A percentile compares a stretch with the other conserved stretches of the same genome.
Conservation (phyloP, 2,797 vertebrate genomes). For the Coregonus sp. region DNA sequence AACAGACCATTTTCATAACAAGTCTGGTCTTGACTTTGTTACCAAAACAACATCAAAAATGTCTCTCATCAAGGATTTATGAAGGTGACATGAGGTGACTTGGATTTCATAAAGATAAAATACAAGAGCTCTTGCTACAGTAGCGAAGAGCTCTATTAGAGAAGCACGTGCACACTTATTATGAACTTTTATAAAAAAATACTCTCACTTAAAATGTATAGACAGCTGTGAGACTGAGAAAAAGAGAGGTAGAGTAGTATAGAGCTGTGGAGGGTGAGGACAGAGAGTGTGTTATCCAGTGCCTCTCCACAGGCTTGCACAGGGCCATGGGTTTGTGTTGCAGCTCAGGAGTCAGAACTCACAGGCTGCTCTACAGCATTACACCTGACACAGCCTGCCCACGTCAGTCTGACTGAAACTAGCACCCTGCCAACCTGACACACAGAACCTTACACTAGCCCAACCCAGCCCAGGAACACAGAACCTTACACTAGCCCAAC, state of each 20-base stretch:
- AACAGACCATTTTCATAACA: background rate
- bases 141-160: too few relatives aligned
- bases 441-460: background rate
- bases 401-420: background rate
- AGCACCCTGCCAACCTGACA: background rate
- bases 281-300: background rate
- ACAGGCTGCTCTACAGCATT: background rate
- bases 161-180: background rate
- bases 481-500: background rate
- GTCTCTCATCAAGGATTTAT: background rate
- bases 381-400: background rate
- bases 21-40: background rate
- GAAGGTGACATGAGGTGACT: too few relatives aligned
- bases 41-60: background rate
- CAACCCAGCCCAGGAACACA: background rate
- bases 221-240: background rate
- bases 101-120: too few relatives aligned
- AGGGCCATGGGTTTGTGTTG: background rate
- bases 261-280: background rate
- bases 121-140: too few relatives aligned
- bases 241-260: too few relatives aligned
- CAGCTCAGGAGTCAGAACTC: slow-evolving; percentile 1
- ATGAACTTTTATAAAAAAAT: background rate
- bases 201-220: background rate
- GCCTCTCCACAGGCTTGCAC: background rate